Percentiles rank a stretch among this genome's conserved stretches.
phyloP scores from a whole-genome alignment of 2,113 vertebrate species.

The Microcebus jonahi region DNA sequence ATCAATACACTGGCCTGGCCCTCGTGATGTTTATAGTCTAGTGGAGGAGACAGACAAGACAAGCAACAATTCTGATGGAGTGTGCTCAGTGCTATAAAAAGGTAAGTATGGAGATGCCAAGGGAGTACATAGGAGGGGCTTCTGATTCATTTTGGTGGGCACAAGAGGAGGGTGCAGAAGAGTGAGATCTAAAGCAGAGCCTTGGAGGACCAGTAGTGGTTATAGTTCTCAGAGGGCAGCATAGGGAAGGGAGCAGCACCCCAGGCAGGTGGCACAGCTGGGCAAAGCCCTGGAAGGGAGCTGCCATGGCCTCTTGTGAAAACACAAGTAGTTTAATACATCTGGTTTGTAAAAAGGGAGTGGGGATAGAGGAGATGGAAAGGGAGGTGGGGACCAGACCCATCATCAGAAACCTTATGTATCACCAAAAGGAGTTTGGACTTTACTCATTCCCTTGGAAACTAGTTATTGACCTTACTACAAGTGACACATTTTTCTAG shows the following conservation, averaged over 20 bases:
- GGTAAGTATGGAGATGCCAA: background rate
- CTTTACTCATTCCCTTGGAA: background rate
- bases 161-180: too few relatives aligned
- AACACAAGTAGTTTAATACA: background rate
- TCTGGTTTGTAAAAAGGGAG: background rate
- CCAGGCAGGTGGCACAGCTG: background rate
- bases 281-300: background rate
- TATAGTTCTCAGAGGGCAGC: background rate
- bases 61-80: background rate
- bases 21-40: background rate
- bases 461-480: background rate
- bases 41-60: background rate
- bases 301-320: background rate
- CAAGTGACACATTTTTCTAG: background rate
- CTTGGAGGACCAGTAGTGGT: background rate
- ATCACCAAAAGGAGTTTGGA: background rate
- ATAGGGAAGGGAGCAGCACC: fast-evolving
- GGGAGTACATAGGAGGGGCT: background rate
- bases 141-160: background rate
- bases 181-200: background rate
- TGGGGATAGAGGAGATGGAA: background rate
- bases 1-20: background rate
- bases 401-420: background rate
- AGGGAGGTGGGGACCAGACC: background rate
- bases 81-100: background rate